A percentile compares a stretch with the other conserved stretches of the same genome.
Evolutionary conservation across 1,140 invertebrate species (phyloP).

Genomic region (Hylaeus volcanicus): DNA sequence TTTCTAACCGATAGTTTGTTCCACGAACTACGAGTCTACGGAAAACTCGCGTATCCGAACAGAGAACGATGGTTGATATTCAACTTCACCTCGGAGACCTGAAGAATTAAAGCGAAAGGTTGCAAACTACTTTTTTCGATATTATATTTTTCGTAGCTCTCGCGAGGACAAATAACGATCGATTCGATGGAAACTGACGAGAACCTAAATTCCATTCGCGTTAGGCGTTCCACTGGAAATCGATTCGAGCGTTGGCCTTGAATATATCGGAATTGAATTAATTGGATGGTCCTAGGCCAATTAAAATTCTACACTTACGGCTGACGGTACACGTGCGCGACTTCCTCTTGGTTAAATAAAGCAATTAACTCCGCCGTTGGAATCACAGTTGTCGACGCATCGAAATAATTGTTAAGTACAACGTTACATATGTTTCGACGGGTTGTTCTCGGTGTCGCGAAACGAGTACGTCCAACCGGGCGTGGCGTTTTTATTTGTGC

Average conservation of each 20-base stretch:
- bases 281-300: constrained; percentile 50
- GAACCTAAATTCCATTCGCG: not conserved
- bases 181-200: not conserved
- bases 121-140: too few species aligned
- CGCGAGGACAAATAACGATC: not conserved
- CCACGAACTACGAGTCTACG: too few species aligned
- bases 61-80: too few species aligned
- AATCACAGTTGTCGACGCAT: not conserved
- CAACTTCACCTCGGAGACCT: too few species aligned
- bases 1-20: too few species aligned
- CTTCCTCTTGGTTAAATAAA: constrained; percentile 45
- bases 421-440: constrained; percentile 46
- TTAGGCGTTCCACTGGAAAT: constrained; percentile 18
- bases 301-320: constrained; percentile 55
- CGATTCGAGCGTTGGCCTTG: not conserved
- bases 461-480: not conserved
- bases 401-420: constrained; percentile 50
- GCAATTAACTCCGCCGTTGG: constrained; percentile 34
- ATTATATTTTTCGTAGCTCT: too few species aligned
- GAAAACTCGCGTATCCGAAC: not conserved
- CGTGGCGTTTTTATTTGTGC: too few species aligned
- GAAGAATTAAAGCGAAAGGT: too few species aligned
- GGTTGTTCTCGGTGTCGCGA: not conserved
- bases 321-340: not conserved
- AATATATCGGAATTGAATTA: constrained; percentile 49